Conservation (phyloP, 2,888 invertebrate genomes). For the Meta bourneti region DNA sequence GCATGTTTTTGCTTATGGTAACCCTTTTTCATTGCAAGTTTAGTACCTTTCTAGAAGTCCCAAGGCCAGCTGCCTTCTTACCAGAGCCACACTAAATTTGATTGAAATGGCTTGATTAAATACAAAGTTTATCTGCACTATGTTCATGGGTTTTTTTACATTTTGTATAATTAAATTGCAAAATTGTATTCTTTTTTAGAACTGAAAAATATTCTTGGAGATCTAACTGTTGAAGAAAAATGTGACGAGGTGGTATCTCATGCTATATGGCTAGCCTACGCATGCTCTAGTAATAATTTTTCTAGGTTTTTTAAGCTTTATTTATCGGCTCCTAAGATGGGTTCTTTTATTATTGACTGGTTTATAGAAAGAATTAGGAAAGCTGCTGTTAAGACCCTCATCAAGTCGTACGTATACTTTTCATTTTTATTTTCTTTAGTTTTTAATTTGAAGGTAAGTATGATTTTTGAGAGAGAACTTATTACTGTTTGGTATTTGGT, state of each 20-base stretch:
- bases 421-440: conserved; percentile 27
- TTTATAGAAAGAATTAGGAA: conserved; percentile 97
- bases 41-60: too few species aligned
- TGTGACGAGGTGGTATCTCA: conserved; percentile 90
- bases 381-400: conserved; percentile 92
- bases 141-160: background rate
- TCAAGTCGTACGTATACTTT: conserved; percentile 94
- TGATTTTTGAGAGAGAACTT: background rate
- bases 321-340: conserved; percentile 94
- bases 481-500: background rate
- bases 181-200: conserved; percentile 85
- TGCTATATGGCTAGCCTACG: conserved; percentile 92
- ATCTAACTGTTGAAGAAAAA: conserved; percentile 89
- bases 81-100: too few species aligned
- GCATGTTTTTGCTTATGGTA: too few species aligned
- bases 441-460: conserved; percentile 44
- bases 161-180: background rate
- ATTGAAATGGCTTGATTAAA: too few species aligned
- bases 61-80: too few species aligned
- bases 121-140: background rate
- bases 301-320: conserved; percentile 96
- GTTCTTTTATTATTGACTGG: conserved; percentile 98
- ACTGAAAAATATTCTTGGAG: conserved; percentile 93
- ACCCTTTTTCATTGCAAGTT: too few species aligned
- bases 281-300: conserved; percentile 96